Evolutionary conservation across 2,888 invertebrate species (phyloP).

Genomic region (Stictocephala bisonia): DNA sequence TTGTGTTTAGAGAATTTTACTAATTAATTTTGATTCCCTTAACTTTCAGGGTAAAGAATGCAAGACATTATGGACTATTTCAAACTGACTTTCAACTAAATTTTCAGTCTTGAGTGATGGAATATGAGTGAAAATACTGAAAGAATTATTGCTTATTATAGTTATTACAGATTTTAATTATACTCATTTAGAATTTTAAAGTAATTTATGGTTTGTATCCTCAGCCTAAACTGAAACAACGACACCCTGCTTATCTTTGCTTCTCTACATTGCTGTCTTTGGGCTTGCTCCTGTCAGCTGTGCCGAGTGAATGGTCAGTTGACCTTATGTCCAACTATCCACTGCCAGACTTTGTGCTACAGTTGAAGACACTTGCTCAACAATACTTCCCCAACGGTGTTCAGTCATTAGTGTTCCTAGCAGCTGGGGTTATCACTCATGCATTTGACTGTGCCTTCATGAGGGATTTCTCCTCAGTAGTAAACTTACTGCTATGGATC

Average conservation of each 20-base stretch:
- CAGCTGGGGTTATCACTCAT: constrained; percentile 23
- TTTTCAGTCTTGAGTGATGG: no score
- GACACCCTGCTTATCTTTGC: background rate
- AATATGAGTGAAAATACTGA: no score
- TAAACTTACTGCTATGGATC: constrained; percentile 43
- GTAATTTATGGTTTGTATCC: background rate
- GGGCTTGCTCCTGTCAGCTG: background rate
- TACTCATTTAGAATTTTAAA: no score
- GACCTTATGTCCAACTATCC: background rate
- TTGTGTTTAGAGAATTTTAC: no score
- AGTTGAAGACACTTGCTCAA: no score
- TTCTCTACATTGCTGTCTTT: background rate
- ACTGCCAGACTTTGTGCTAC: background rate
- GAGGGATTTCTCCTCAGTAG: constrained; percentile 15
- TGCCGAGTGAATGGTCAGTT: background rate
- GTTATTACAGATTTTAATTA: no score
- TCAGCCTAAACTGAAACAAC: background rate
- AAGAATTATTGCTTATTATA: no score
- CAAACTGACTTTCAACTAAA: no score
- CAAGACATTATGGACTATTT: no score
- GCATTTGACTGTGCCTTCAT: constrained; percentile 21
- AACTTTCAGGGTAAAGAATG: no score
- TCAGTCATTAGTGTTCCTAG: background rate
- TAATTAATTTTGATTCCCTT: no score
- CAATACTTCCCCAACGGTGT: background rate